A percentile compares a stretch with the other conserved stretches of the same genome.
Evolutionary conservation across 1,140 invertebrate genomes (phyloP).

Genomic region (Bombus huntii): DNA sequence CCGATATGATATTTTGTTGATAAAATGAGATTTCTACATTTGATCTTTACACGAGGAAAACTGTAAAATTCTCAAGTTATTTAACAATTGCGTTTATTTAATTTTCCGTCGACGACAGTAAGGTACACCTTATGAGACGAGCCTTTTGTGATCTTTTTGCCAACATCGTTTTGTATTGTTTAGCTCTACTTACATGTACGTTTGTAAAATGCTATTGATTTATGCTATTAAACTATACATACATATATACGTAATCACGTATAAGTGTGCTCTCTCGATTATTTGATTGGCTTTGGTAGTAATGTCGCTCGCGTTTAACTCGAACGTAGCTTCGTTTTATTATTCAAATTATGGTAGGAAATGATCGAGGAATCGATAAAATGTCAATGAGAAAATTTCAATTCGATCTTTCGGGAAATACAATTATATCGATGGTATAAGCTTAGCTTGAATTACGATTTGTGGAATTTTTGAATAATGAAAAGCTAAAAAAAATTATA

Average conservation of each 20-base stretch:
- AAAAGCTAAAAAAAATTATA: neutral
- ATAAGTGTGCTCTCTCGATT: conserved; percentile 45
- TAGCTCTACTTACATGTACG: conserved; percentile 73
- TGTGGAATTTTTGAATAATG: neutral
- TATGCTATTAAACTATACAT: conserved; percentile 73
- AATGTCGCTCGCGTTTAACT: neutral
- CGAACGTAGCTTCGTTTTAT: neutral
- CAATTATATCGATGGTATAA: neutral
- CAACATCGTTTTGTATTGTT: conserved; percentile 73
- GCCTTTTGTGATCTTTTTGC: conserved; percentile 11
- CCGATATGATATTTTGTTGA: neutral
- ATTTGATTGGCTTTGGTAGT: neutral
- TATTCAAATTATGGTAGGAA: neutral
- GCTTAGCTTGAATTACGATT: conserved; percentile 1
- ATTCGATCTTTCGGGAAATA: neutral
- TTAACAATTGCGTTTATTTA: conserved; percentile 9
- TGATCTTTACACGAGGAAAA: conserved; percentile 50
- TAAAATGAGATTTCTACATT: conserved; percentile 45
- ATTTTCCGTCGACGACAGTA: neutral
- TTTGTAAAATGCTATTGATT: conserved; percentile 76
- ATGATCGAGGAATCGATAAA: neutral
- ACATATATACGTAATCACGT: conserved; percentile 58
- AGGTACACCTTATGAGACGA: neutral
- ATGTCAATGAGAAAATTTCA: neutral
- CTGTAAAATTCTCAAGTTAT: neutral